phyloP scores from a whole-genome alignment of 2,797 vertebrate genomes.

The Pyrocephalus nanus region DNA sequence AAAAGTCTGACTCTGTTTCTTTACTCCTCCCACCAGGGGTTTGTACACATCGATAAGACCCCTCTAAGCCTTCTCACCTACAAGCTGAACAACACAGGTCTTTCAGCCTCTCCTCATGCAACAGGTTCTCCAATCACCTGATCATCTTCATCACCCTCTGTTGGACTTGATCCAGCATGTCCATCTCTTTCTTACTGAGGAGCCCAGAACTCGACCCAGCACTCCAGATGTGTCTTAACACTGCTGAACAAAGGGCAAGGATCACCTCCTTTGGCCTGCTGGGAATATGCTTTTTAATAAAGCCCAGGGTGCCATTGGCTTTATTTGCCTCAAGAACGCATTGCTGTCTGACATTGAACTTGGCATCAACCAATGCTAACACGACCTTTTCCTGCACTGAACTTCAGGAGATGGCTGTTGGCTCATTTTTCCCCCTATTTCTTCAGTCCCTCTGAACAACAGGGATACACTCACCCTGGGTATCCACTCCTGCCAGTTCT shows the following conservation, averaged over 20 bases:
- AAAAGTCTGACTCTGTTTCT: neutral
- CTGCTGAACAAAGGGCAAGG: neutral
- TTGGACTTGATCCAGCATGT: neutral
- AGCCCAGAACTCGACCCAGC: neutral
- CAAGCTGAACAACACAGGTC: neutral
- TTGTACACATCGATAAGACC: neutral
- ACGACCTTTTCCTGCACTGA: neutral
- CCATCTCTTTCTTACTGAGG: neutral
- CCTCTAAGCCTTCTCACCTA: neutral
- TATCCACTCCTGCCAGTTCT: neutral
- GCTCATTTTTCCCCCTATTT: neutral
- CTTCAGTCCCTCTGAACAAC: neutral
- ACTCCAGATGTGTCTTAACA: neutral
- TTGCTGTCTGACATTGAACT: neutral
- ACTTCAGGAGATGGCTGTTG: neutral
- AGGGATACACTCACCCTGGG: neutral
- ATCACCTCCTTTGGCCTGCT: neutral
- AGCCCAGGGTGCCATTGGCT: neutral
- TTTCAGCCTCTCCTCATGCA: neutral
- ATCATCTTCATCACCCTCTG: neutral
- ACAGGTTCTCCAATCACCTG: neutral
- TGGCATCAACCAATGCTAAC: neutral
- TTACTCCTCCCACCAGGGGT: neutral
- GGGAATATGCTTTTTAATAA: neutral
- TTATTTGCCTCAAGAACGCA: neutral